Evolutionary conservation across 2,113 vertebrate genomes (phyloP), one percentile per base, ranked within the genome.

Genomic region (Cnemophilus loriae): DNA sequence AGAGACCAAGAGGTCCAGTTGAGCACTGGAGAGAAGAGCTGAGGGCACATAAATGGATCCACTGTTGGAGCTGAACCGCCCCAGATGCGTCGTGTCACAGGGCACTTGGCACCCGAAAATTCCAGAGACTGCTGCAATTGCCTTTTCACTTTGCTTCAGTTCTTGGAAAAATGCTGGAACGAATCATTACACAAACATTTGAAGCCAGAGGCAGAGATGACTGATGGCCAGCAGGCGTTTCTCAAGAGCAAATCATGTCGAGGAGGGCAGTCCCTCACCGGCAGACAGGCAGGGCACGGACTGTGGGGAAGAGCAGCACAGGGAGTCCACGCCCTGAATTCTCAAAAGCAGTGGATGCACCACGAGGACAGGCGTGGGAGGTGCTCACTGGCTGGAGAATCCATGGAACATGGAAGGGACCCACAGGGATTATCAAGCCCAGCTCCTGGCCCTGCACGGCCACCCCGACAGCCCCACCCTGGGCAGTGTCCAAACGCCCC

Each of bases 81-180:
- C 24, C 77, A 78, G 56, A 81, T 26, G 55, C 3, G 1, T 14
- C 2, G 0, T 75, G 65, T 83, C 59, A 18, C 7, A 52, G 32
- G 49, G 71, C 9, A 80, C 67, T 70, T n/a, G 14, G 74, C 41
- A 49, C 11, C 75, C 30, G 59, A 90, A 82, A 28, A 37, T 30
- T 78, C 77, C 91, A 88, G 74, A 81, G 56, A 9, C 39, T 30
- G 55, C 42, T 73, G 91, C 77, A 87, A 52, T 32, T 74, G 81
- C 77, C 69, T 91, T 77, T 63, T 59, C 89, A 49, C 32, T 89
- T 69, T n/a, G 13, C 69, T 69, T 56, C 77, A 71, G 41, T 89
- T 89, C 93, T 87, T 82, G 84, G 90, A 87, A 97, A 96, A 96
- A 89, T 6, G 53, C 64, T 87, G 71, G 64, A 91, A 89, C 18